These are phyloP conservation scores for Hiodon tergisus DNA, from an alignment of 2,113 vertebrate species.

Conservation along the genomic window DNA sequence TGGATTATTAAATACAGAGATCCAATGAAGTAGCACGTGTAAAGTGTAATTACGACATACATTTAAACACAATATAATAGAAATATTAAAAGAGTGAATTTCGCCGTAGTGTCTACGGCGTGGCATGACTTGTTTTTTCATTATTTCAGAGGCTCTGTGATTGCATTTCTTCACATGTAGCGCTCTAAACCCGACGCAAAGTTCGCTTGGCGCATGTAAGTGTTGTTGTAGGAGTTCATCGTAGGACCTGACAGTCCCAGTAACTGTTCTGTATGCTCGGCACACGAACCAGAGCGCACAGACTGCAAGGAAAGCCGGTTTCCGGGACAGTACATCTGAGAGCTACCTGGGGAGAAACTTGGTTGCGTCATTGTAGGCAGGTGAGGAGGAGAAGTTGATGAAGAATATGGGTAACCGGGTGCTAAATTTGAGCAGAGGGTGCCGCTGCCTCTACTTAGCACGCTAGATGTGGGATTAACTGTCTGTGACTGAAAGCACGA, in stretches of 20 bases:
- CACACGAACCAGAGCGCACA: slow-evolving; percentile 61
- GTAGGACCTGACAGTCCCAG: slow-evolving; percentile 64
- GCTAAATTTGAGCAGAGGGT: slow-evolving; percentile 55
- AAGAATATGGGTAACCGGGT: slow-evolving; percentile 62
- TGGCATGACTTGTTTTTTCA: neutral
- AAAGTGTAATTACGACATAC: neutral
- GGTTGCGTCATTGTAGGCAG: slow-evolving; percentile 64
- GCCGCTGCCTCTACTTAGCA: slow-evolving; percentile 55
- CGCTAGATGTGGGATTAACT: slow-evolving; percentile 54
- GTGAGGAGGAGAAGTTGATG: slow-evolving; percentile 67
- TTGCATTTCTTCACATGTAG: slow-evolving; percentile 68
- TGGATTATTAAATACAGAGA: neutral
- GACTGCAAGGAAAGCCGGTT: slow-evolving; percentile 66
- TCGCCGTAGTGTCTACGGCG: neutral
- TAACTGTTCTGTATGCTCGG: slow-evolving; percentile 78
- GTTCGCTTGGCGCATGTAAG: slow-evolving; percentile 78
- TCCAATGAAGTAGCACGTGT: slow-evolving; percentile 14
- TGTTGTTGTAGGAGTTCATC: slow-evolving; percentile 69
- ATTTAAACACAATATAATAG: slow-evolving; percentile 21
- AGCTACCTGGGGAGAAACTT: slow-evolving; percentile 65
- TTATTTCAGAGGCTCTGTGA: neutral
- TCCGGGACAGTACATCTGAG: slow-evolving; percentile 74
- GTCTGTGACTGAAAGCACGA: slow-evolving; percentile 70
- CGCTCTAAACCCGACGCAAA: slow-evolving; percentile 79
- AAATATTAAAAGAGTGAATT: slow-evolving; percentile 9